Evolutionary conservation across 2,797 vertebrate species (phyloP), one percentile per base, ranked within the genome.

Genomic region (Onychomys arenicola): DNA sequence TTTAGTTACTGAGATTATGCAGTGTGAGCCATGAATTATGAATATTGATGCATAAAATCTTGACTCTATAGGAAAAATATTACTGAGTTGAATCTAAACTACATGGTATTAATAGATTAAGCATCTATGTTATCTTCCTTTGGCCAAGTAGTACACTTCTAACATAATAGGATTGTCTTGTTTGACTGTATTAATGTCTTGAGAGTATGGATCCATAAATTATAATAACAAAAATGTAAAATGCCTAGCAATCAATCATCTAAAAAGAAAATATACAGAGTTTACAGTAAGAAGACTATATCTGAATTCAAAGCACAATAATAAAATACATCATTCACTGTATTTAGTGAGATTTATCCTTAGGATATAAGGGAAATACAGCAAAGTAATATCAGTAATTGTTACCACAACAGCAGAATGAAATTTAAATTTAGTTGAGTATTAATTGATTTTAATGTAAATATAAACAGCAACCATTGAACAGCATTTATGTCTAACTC

Each of bases 1-100:
- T 96, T 96, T 94, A 94, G 76, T 96, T 96, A 86, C 25, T 93
- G 57, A 93, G 65, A 93, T 75, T 86, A 63, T 83, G 32, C 40
- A 94, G 63, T 91, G 52, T 85, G 78, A 93, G 76, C 17, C 14
- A 67, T 95, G 43, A 90, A 32, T 82, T 87, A 94, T 86, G 55
- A 95, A 83, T 95, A 21, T 93, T 90, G 49, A 89, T 92, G 77
- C 63, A 83, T 89, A 95, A 93, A 71, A 87, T 94, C 80, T 91
- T 93, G 3, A 75, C 90, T 91, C 59, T 83, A 73, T 85, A 93
- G 77, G 59, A 89, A 90, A 85, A 61, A 2, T 78, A 67, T 78
- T 91, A 78, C 61, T 91, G 49, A 94, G 91, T 87, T 83, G 32
- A 93, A 90, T 16, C 55, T 87, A 85, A 95, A 77, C 13, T 16